Base-by-base conservation (phyloP, 2,797 vertebrate species). In the Pelochelys cantorii region DNA sequence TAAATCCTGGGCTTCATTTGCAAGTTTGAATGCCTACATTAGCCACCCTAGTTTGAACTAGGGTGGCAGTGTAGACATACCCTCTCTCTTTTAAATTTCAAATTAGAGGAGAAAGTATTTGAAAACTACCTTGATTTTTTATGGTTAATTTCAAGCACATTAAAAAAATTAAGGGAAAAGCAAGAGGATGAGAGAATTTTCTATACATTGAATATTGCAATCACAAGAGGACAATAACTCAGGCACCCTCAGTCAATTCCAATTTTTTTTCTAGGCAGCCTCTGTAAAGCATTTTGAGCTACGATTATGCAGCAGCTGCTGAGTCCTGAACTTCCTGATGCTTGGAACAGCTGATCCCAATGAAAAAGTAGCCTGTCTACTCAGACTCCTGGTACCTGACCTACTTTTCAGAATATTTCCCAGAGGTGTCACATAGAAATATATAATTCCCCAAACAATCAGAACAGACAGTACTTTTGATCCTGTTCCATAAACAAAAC, bases 241-340 rank as follows among this genome's bases (percentile, higher is more conserved):
- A 96, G 90, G 81, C 74, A 68, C 78, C 84, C 86, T 97, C 89
- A 91, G 92, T 96, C 94, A 94, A 84, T 97, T 95, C 75, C 81
- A 92, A 27, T 90, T 89, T 90, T 96, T 48, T 95, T 86, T 87
- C 92, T 54, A 95, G 86, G 81, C 81, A 95, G 68, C 31, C 86
- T 92, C 96, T 94, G 92, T 92, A 92, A 95, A 85, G 48, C 34
- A 75, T 93, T 97, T 95, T 94, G 89, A 0, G 2, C 65, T 85
- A 84, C 95, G 95, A 93, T 96, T 95, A 79, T 94, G 94, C 91
- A 94, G 91, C 97, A 97, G 95, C 94, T 97, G 95, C 90, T 87
- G 93, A 94, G 93, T 87, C 89, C 78, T 86, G 92, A 94, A 95
- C 96, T 95, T 96, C 88, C 95, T 93, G 89, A 92, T 95, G 83